Percentiles rank a stretch among this genome's conserved stretches.
Evolutionary conservation across 2,113 vertebrate genomes (phyloP).

Genomic region (Otus sunia): DNA sequence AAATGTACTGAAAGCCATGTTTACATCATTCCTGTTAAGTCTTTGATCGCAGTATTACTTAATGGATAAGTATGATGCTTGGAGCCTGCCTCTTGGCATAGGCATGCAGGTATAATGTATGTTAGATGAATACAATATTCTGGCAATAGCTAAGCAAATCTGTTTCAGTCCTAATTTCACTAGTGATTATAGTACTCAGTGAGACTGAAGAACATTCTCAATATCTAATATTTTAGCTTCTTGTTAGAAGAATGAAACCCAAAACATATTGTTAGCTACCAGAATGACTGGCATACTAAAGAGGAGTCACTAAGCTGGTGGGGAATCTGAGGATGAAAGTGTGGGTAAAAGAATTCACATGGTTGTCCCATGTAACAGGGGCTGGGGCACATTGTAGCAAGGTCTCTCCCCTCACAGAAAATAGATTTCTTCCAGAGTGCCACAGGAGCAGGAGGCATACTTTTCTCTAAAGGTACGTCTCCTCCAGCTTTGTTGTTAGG

Average conservation of each 20-base stretch:
- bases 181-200: neutral
- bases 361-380: neutral
- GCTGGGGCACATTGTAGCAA: neutral
- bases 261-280: neutral
- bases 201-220: neutral
- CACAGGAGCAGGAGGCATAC: neutral
- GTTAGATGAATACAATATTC: neutral
- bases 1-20: neutral
- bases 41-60: neutral
- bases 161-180: neutral
- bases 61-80: neutral
- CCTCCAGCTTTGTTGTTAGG: neutral
- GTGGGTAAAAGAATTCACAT: neutral
- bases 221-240: neutral
- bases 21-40: neutral
- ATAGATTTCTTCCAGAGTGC: neutral
- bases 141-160: neutral
- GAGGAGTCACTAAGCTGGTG: neutral
- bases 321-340: neutral
- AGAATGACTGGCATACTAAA: neutral
- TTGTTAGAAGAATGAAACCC: neutral
- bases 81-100: neutral
- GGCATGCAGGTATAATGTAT: neutral
- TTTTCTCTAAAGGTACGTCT: neutral
- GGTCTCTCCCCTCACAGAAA: neutral